phyloP scores from a whole-genome alignment of 2,113 vertebrate genomes.

The Myrmecophaga tridactyla region DNA sequence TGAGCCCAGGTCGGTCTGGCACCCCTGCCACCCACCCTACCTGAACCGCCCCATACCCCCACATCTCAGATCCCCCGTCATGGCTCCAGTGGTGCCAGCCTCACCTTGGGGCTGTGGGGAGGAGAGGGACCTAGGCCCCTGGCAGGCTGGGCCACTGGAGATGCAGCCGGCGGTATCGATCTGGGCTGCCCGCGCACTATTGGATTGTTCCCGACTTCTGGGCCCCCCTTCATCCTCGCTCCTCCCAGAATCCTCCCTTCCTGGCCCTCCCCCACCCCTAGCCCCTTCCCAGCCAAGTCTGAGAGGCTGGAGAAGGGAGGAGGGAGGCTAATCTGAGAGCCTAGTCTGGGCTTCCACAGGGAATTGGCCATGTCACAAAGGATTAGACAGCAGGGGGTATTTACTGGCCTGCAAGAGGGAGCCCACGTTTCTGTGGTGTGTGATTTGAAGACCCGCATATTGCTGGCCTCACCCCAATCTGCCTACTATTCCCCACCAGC shows the following conservation, averaged over 20 bases:
- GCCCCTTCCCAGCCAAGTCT: background rate
- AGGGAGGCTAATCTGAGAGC: background rate
- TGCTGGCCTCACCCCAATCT: background rate
- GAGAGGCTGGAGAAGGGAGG: background rate
- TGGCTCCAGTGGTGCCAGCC: background rate
- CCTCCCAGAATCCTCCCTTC: slow-evolving; percentile 64
- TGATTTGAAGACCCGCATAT: background rate
- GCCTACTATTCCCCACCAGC: background rate
- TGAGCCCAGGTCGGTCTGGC: background rate
- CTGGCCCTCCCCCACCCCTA: background rate
- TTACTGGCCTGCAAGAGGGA: background rate
- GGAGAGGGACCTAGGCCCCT: background rate
- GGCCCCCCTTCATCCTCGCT: background rate
- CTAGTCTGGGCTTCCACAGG: background rate
- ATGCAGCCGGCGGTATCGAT: slow-evolving; percentile 49
- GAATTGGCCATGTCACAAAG: background rate
- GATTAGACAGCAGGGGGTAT: background rate
- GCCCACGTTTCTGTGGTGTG: background rate
- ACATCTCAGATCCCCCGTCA: background rate
- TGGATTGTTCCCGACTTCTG: slow-evolving; percentile 71
- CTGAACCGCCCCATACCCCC: background rate
- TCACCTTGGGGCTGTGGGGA: background rate
- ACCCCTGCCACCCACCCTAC: background rate
- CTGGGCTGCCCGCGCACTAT: slow-evolving; percentile 53
- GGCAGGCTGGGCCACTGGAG: slow-evolving; percentile 23